phyloP scores from a whole-genome alignment of 2,888 invertebrate genomes.

The Stomorhina lunata region DNA sequence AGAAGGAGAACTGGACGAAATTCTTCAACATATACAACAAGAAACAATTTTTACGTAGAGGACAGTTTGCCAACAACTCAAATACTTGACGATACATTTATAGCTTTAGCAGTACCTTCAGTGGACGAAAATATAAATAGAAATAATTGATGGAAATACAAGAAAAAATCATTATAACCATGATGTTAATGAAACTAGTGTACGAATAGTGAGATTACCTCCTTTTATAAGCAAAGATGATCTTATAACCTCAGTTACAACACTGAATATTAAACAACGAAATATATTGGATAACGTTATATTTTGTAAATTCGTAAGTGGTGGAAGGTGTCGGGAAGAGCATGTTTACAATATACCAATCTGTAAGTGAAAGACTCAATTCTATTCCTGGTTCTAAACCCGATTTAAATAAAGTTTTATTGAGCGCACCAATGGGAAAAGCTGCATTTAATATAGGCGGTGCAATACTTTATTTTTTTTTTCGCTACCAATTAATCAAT shows the following conservation, averaged over 20 bases:
- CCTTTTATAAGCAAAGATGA: not conserved
- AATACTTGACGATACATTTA: constrained; percentile 35
- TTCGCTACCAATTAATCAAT: not conserved
- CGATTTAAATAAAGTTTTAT: constrained; percentile 21
- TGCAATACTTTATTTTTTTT: too few species aligned
- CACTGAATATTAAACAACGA: constrained; percentile 23
- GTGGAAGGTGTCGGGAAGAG: constrained; percentile 56
- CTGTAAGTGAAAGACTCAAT: constrained; percentile 30
- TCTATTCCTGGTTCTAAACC: constrained; percentile 33
- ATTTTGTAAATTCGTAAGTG: constrained; percentile 53
- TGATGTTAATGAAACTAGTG: not conserved
- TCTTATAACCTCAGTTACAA: not conserved
- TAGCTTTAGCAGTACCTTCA: constrained; percentile 24
- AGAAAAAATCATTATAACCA: not conserved
- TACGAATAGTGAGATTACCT: constrained; percentile 22
- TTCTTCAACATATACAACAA: not conserved
- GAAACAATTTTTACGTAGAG: not conserved
- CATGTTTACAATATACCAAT: constrained; percentile 36
- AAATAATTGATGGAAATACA: not conserved
- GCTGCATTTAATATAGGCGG: constrained; percentile 48
- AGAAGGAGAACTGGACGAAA: not conserved
- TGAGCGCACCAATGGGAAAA: constrained; percentile 31
- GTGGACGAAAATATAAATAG: constrained; percentile 21
- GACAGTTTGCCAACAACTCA: not conserved
- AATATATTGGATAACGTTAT: constrained; percentile 6